Base-by-base conservation (phyloP, 2,888 invertebrate genomes). In the Amiota minor region DNA sequence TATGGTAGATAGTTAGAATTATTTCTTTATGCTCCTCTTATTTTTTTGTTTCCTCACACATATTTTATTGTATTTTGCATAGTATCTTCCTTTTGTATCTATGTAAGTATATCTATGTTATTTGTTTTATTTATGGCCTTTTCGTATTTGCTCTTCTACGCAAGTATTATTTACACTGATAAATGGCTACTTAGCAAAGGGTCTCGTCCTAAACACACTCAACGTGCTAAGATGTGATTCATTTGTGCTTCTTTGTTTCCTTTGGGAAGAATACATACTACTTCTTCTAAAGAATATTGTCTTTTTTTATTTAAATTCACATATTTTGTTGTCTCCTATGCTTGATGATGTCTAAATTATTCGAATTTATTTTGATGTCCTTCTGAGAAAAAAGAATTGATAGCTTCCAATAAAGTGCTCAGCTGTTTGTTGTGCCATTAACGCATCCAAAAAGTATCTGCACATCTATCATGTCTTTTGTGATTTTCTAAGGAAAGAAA, bases 91-190 rank as follows among this genome's bases (percentile, higher is more conserved):
- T 23, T 45, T 3, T 35, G 6, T 59, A 18, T 59, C 12, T 59
- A 11, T 59, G 20, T 59, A 20, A 47, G 1, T 65, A 47, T 46
- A 10, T 65, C 50, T 14, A 6, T 49, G 23, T 50, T 68, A 53
- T 53, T 68, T 68, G 67, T 68, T 50, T 68, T 68, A 68, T 68
- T 68, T 68, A 68, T 68, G 67, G 14, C 20, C 9, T 49, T 35
- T 45, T 20, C 65, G 35, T 35, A 35, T 35, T 65, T n/a, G 47
- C 47, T n/a, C 45, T 46, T 14, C 65, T 12, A 47, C 49, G 4
- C 49, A 49, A 20, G 49, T 46, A 49, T 49, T 68, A 68, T 68
- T 68, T 68, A 47, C 50, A 50, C 67, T 53, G 67, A 68, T 53
- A 47, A 50, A 68, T 68, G 50, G 67, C 35, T 47, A 68, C 67